Evolutionary conservation across 2,888 invertebrate genomes (phyloP), one percentile per base, ranked within the genome.

Genomic region (Zaprionus lineosus): DNA sequence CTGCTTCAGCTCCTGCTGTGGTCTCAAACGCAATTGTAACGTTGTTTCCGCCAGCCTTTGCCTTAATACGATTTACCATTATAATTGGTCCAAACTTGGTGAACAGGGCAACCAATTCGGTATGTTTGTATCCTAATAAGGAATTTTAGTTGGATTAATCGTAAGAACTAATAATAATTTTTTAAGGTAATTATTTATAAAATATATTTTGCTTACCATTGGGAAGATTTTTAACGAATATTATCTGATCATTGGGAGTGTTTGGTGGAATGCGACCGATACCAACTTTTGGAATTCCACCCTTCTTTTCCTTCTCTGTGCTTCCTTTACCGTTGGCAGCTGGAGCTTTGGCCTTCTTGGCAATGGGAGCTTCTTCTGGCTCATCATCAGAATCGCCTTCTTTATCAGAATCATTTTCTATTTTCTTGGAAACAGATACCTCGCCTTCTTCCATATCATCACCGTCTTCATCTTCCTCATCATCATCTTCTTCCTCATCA

Each of bases 41-140:
- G 3, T 28, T 47, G 4, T 47, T 64, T 1, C 52, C 53, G 2
- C 60, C 50, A 2, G 43, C 26, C 4, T 58, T 57, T 3, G 57
- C 12, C 9, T 73, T 67, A 2, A 83, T 39, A 7, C 66, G 65
- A 37, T 62, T 46, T 0, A 83, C 0, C 0, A 60, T n/a, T 0
- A n/a, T 0, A 19, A 87, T 67, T 0, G 67, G 46, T 3, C 87
- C 87, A 16, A 78, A 88, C 56, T 88, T 87, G 9, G 71, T 36
- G 26, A 88, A 83, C 1, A 71, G 21, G 11, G 70, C 79, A 12
- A 86, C 46, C 3, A 88, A 2, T 0, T 87, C 78, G 1, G 60
- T 15, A 33, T 74, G 65, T 12, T 74, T 82, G 39, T 53, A 77
- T 0, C 50, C 88, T 87, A 44, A 0, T 58, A 41, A 15, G 1